Conservation (phyloP, 2,797 vertebrate genomes). For the Echeneis naucrates region DNA sequence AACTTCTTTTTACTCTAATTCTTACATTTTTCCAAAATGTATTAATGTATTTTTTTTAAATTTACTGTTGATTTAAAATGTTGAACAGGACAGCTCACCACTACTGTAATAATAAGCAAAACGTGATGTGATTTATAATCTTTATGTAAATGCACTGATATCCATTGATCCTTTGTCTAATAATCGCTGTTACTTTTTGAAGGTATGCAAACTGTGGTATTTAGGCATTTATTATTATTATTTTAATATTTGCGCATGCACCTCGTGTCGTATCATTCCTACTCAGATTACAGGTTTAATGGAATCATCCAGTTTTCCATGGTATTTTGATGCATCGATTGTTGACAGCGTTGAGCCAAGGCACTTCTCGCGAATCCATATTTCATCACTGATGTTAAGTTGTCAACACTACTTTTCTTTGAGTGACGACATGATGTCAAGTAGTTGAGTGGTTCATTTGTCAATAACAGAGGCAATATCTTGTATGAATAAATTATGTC, state of each 20-base stretch:
- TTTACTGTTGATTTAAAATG: not conserved
- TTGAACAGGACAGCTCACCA: not conserved
- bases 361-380: not conserved
- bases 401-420: not conserved
- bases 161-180: not conserved
- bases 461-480: constrained; percentile 1
- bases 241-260: not conserved
- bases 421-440: not conserved
- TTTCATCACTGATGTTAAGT: not conserved
- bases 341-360: not conserved
- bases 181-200: not conserved
- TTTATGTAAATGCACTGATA: no score
- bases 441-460: not conserved
- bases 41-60: no score
- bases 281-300: constrained; percentile 1
- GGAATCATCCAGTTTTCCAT: not conserved
- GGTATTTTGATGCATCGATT: not conserved
- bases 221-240: no score
- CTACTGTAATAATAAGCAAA: not conserved
- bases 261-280: not conserved
- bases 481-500: not conserved
- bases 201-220: not conserved
- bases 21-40: no score
- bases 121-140: no score
- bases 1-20: not conserved